Evolutionary conservation across 2,797 vertebrate species (phyloP).

Genomic region (Brotula barbata): DNA sequence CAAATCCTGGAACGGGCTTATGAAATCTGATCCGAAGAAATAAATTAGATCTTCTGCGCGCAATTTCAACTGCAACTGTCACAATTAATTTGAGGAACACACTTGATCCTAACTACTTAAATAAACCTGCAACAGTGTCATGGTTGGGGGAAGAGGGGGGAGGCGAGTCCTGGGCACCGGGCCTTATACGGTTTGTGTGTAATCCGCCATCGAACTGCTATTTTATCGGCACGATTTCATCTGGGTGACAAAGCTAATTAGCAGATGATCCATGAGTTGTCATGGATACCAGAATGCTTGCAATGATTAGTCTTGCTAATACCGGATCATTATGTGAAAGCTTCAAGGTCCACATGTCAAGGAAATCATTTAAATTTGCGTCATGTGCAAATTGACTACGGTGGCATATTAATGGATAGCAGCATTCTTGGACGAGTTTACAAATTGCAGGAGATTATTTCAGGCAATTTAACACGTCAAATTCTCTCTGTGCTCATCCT

Average conservation of each 20-base stretch:
- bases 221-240: conserved; percentile 38
- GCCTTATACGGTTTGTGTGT: conserved; percentile 24
- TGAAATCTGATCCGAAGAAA: conserved; percentile 64
- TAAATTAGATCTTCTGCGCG: conserved; percentile 58
- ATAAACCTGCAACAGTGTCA: conserved; percentile 22
- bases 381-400: conserved; percentile 16
- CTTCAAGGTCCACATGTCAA: conserved; percentile 23
- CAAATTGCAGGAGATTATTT: conserved; percentile 43
- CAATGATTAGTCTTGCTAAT: conserved; percentile 32
- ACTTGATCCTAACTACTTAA: conserved; percentile 51
- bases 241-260: conserved; percentile 50
- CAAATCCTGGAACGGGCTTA: conserved; percentile 46
- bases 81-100: conserved; percentile 61
- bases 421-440: conserved; percentile 22
- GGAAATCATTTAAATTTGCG: conserved; percentile 33
- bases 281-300: conserved; percentile 30
- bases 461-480: conserved; percentile 27
- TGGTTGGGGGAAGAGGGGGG: conserved; percentile 4
- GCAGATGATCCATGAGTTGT: conserved; percentile 32
- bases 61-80: conserved; percentile 53
- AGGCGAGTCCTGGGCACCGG: conserved; percentile 34
- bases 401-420: conserved; percentile 3
- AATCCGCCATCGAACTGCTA: conserved; percentile 26
- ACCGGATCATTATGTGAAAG: conserved; percentile 16
- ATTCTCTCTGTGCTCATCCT: conserved; percentile 27